Conservation (phyloP, 1,140 invertebrate species). For the Scylla paramamosain region DNA sequence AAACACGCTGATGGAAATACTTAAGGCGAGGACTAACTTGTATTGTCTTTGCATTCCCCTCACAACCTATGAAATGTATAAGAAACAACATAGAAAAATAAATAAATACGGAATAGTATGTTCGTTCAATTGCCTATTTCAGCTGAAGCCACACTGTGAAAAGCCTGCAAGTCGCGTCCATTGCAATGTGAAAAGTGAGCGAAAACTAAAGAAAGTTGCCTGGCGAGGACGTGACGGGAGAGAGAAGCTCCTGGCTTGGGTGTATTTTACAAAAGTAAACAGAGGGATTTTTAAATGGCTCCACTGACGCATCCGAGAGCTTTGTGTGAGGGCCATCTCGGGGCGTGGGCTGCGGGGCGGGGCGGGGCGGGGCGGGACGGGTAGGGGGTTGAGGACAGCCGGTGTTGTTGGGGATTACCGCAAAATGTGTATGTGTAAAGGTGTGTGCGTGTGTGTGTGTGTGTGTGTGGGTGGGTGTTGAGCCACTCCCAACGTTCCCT, state of each 20-base stretch:
- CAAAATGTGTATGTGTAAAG: slow-evolving; percentile 49
- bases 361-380: background rate
- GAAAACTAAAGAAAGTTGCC: slow-evolving; percentile 53
- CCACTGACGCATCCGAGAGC: slow-evolving; percentile 61
- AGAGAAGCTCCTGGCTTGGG: slow-evolving; percentile 61
- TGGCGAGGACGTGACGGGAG: slow-evolving; percentile 52
- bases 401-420: slow-evolving; percentile 54
- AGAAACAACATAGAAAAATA: no score
- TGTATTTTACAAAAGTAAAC: slow-evolving; percentile 75
- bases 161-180: background rate
- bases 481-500: no score
- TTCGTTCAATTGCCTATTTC: background rate
- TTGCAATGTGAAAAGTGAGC: slow-evolving; percentile 42
- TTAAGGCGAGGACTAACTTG: background rate
- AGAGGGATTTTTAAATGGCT: slow-evolving; percentile 74
- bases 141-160: background rate
- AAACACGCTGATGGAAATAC: background rate
- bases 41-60: background rate
- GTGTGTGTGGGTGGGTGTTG: background rate
- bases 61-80: no score
- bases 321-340: slow-evolving; percentile 67
- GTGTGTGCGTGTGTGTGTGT: slow-evolving; percentile 1
- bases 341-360: background rate
- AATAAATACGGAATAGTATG: no score
- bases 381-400: background rate